Conservation (phyloP, 2,797 vertebrate genomes). For the Percopsis omiscomaycus region DNA sequence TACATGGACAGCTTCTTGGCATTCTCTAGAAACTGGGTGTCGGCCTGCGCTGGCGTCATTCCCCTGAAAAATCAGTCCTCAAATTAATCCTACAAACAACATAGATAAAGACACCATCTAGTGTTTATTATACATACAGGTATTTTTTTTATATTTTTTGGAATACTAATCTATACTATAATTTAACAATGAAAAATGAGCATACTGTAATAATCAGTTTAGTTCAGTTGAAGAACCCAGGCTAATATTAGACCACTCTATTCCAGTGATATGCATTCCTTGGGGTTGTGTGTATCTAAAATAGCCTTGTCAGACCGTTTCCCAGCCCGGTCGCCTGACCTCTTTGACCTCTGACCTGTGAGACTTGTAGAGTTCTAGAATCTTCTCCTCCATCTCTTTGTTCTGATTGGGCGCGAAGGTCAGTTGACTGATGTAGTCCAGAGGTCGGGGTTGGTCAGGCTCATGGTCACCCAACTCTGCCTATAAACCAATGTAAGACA, state of each 20-base stretch:
- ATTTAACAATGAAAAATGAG: background rate
- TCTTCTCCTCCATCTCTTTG: slow-evolving; percentile 96
- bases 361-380: slow-evolving; percentile 91
- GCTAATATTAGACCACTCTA: background rate
- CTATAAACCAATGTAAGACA: slow-evolving; percentile 34
- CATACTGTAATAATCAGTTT: background rate
- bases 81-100: background rate
- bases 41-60: slow-evolving; percentile 94
- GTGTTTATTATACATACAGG: background rate
- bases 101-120: background rate
- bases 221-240: background rate
- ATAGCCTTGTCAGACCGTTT: background rate
- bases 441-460: slow-evolving; percentile 79
- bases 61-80: slow-evolving; percentile 75
- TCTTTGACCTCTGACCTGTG: slow-evolving; percentile 80
- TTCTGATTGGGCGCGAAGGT: slow-evolving; percentile 89
- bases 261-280: background rate
- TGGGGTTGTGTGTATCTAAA: background rate
- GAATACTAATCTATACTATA: background rate
- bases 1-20: slow-evolving; percentile 99
- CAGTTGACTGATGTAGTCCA: slow-evolving; percentile 84
- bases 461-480: slow-evolving; percentile 94
- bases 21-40: slow-evolving; percentile 94
- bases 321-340: too few relatives aligned
- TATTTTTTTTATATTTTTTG: too few relatives aligned